Base-by-base conservation (phyloP, 2,113 vertebrate genomes). In the Stigmatopora argus region DNA sequence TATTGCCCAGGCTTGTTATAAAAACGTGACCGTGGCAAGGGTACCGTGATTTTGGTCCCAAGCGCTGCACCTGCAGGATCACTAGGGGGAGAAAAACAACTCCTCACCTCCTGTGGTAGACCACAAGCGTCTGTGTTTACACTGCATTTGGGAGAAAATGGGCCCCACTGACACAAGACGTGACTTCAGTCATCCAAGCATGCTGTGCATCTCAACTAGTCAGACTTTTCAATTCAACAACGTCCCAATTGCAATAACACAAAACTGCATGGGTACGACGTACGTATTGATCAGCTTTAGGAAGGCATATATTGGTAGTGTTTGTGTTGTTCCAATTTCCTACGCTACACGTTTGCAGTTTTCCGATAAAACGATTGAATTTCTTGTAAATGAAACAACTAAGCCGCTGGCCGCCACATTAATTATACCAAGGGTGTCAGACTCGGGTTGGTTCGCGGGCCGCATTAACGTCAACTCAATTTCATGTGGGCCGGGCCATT, bases 71-170 rank as follows among this genome's bases (percentile, higher is more conserved):
- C 83, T 85, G 75, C 57, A n/a, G 48, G 49, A 61, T 34, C 38
- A 41, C 38, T 4, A 48, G 19, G 15, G 65, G 67, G 63, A 3
- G 1, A 23, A 56, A 56, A 81, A 78, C 31, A 49, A 48, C 57
- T 21, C 63, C 59, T 48, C 34, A 75, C 68, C 56, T 65, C 17
- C 64, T 83, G 74, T n/a, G 83, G 81, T 78, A 68, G 41, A 62
- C 58, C 65, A 45, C 7, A 67, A 69, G 70, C 60, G 81, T 80
- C 80, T 83, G 73, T 83, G 84, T 84, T 86, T 86, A 82, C 63
- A 2, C 65, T 45, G 48, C 59, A 31, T 60, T 44, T 7, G 63
- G 69, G 64, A 66, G 65, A 64, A 73, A 72, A 58, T 62, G 68
- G 14, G 79, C 80, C 71, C 13, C 13, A 38, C 79, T 80, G 79